Evolutionary conservation across 2,888 invertebrate species (phyloP), one percentile per base, ranked within the genome.

Genomic region (Pseudococcus jackbeardsleyi): DNA sequence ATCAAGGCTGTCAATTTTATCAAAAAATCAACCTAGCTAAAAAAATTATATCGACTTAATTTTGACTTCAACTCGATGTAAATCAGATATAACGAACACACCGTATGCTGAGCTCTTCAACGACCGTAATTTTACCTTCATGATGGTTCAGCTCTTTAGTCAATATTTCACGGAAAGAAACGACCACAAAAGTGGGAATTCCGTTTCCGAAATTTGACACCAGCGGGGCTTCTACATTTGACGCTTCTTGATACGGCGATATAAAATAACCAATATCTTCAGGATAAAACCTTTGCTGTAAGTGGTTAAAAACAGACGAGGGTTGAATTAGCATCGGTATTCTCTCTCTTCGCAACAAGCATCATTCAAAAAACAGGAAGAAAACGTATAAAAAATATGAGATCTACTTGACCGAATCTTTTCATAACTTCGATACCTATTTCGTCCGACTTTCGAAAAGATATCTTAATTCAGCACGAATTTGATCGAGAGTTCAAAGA

Each of bases 111-210:
- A 50, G 48, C 48, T 50, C 8, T 15, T 8, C 42, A 42, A 42
- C 9, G 42, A 50, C 48, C 11, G 11, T 15, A 50, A 12, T 15
- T 15, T 64, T 48, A 72, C 87, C 72, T 87, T 87, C 87, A 72
- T 77, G 87, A 26, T 77, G 87, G n/a, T 82, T 82, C 26, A 42
- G 26, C 19, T 48, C 77, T 59, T 88, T 79, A 33, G 46, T 86
- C 86, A 86, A 86, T 86, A 86, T 64, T 86, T 50, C 33, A 48
- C 33, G 48, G 79, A 79, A 88, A 39, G 88, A 88, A 22, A 88
- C 88, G 33, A 88, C 54, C 39, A 88, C 88, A 82, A 88, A 79
- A 39, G 88, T 79, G 33, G 88, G 88, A 88, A 88, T 54, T 88
- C 79, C 88, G 82, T 88, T 88, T 39, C 79, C 79, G 54, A 82